phyloP scores from a whole-genome alignment of 2,888 invertebrate genomes.

The Toxonevra muliebris region DNA sequence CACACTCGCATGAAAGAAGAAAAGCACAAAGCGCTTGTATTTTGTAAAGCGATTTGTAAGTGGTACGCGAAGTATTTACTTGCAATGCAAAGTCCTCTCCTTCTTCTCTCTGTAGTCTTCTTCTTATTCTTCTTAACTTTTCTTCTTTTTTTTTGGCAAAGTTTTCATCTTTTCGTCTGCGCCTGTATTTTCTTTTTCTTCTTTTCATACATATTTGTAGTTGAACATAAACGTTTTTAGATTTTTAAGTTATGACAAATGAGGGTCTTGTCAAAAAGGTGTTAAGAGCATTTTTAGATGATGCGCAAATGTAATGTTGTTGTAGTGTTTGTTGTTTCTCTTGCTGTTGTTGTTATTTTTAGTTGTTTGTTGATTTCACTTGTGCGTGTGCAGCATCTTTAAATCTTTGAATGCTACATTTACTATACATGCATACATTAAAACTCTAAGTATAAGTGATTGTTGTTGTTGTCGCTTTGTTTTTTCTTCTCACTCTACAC shows the following conservation, averaged over 20 bases:
- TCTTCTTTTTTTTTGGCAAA: background rate
- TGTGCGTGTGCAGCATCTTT: constrained; percentile 10
- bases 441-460: background rate
- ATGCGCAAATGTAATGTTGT: constrained; percentile 5
- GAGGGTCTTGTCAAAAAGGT: constrained; percentile 46
- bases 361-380: background rate
- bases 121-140: too few relatives aligned
- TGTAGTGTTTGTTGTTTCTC: background rate
- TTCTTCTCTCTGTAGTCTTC: too few relatives aligned
- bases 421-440: too few relatives aligned
- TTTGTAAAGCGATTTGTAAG: constrained; percentile 25
- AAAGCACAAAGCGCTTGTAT: constrained; percentile 6
- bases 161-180: background rate
- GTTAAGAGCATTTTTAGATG: constrained; percentile 44
- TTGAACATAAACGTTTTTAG: background rate
- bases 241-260: constrained; percentile 41
- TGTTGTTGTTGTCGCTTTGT: background rate
- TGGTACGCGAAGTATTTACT: background rate
- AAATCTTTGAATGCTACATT: too few relatives aligned
- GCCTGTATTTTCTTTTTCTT: background rate
- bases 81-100: too few relatives aligned
- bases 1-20: background rate
- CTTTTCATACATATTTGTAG: background rate
- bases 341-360: background rate
- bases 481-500: background rate